Evolutionary conservation across 2,113 vertebrate genomes (phyloP).

Genomic region (Entomyzon cyanotis): DNA sequence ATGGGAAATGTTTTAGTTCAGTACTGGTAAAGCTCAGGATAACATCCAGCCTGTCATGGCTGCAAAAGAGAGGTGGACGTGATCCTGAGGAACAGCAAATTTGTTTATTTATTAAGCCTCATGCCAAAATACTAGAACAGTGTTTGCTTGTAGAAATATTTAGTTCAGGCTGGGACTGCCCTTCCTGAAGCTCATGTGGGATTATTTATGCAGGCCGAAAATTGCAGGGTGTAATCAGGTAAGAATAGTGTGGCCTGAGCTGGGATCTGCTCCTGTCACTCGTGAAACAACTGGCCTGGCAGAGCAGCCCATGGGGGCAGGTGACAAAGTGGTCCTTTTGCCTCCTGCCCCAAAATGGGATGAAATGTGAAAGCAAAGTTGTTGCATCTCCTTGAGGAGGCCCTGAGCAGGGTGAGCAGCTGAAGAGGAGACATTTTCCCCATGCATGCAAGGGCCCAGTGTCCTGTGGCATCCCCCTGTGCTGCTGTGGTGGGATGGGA

Average conservation of each 20-base stretch:
- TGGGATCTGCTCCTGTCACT: background rate
- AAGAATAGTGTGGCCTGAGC: background rate
- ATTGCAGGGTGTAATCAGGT: background rate
- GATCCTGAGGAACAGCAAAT: background rate
- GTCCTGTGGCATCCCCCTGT: background rate
- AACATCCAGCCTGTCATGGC: background rate
- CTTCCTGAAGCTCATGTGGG: background rate
- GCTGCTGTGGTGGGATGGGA: background rate
- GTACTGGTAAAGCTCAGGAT: background rate
- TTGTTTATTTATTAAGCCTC: background rate
- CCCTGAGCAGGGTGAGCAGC: background rate
- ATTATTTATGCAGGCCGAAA: background rate
- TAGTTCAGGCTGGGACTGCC: background rate
- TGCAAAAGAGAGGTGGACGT: rapidly evolving
- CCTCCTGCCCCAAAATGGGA: background rate
- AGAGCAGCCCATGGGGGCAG: rapidly evolving
- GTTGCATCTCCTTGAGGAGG: background rate
- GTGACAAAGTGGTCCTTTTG: background rate
- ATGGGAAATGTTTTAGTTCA: background rate
- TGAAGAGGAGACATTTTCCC: background rate
- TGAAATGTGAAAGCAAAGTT: background rate
- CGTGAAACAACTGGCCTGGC: background rate
- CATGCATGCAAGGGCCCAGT: rapidly evolving
- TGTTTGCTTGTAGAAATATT: background rate
- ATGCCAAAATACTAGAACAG: background rate